Evolutionary conservation across 2,113 vertebrate genomes (phyloP).

Genomic region (Gymnarchus niloticus): DNA sequence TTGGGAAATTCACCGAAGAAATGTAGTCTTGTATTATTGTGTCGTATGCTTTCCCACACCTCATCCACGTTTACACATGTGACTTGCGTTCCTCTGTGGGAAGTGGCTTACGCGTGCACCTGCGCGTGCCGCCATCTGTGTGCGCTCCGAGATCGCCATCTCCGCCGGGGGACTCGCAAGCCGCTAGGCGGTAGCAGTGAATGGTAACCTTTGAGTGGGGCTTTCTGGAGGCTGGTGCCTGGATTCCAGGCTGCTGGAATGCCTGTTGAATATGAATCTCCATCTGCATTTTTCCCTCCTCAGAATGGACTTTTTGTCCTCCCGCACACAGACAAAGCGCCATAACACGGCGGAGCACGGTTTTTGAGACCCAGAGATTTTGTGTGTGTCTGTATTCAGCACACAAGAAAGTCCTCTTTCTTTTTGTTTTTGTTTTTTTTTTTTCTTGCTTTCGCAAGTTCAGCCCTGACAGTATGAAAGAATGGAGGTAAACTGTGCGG

Average conservation of each 20-base stretch:
- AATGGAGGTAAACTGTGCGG: not conserved
- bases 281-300: constrained; percentile 20
- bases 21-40: not conserved
- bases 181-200: not conserved
- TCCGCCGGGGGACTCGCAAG: not conserved
- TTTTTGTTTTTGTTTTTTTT: too few species aligned
- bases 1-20: too few species aligned
- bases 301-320: constrained; percentile 37
- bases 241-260: constrained; percentile 26
- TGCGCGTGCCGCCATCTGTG: not conserved
- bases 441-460: too few species aligned
- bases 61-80: not conserved
- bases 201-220: constrained; percentile 17
- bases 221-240: constrained; percentile 12
- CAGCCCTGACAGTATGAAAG: not conserved
- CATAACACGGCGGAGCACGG: too few species aligned
- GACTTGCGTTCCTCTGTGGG: not conserved
- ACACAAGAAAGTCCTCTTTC: not conserved
- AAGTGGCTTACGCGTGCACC: not conserved
- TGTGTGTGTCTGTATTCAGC: not conserved
- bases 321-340: not conserved
- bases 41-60: not conserved
- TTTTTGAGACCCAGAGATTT: not conserved
- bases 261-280: constrained; percentile 30
- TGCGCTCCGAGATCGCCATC: too few species aligned